Conservation (phyloP, 2,113 vertebrate genomes). For the Octodon degus region DNA sequence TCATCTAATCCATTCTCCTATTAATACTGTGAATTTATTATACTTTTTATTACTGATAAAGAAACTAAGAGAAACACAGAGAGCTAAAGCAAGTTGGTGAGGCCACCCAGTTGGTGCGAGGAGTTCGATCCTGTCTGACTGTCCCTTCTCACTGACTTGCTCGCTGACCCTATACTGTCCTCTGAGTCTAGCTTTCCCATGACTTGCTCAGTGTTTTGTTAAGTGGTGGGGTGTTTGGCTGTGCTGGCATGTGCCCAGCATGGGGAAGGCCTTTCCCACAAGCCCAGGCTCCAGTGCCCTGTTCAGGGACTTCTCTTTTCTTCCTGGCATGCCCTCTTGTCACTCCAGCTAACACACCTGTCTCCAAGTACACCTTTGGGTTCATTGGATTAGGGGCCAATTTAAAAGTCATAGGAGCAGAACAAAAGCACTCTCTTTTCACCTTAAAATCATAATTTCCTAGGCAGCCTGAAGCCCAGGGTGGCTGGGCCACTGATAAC, state of each 20-base stretch:
- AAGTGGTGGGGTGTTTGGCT: no score
- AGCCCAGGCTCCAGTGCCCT: rapidly evolving
- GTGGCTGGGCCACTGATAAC: background rate
- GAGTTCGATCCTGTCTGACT: background rate
- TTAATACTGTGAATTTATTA: background rate
- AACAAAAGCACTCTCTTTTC: background rate
- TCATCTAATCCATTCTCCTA: background rate
- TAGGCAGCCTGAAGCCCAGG: background rate
- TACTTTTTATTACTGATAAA: background rate
- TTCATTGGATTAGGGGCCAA: background rate
- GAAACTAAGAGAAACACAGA: background rate
- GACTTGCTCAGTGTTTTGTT: rapidly evolving
- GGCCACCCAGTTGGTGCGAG: rapidly evolving
- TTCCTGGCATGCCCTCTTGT: background rate
- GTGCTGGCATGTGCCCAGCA: rapidly evolving
- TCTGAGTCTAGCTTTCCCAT: rapidly evolving
- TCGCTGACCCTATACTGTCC: rapidly evolving
- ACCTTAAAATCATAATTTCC: background rate
- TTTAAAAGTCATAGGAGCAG: background rate
- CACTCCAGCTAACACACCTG: background rate
- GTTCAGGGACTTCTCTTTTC: background rate
- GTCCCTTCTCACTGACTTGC: background rate
- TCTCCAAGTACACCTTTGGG: background rate
- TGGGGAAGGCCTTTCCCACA: background rate
- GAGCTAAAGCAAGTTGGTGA: no score